phyloP scores from a whole-genome alignment of 2,797 vertebrate genomes.

The Cossypha caffra region DNA sequence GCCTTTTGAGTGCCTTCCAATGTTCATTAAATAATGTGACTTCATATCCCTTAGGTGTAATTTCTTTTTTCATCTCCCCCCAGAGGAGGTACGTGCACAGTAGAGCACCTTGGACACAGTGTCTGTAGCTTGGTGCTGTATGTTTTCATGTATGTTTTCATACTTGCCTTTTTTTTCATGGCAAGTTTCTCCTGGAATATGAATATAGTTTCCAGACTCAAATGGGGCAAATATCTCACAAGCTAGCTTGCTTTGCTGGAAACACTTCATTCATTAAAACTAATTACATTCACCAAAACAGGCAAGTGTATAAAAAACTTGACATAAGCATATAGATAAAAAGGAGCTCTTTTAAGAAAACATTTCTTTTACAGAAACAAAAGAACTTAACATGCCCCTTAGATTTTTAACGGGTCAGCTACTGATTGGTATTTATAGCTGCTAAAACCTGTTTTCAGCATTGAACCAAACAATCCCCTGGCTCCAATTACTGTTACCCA shows the following conservation, averaged over 20 bases:
- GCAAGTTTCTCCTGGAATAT: neutral
- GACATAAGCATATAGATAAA: neutral
- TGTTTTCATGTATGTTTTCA: neutral
- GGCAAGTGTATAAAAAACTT: neutral
- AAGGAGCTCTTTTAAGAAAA: conserved; percentile 15
- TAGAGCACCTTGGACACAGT: neutral
- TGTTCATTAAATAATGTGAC: neutral
- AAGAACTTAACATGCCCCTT: neutral
- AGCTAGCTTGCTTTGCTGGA: neutral
- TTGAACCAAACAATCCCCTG: conserved; percentile 42
- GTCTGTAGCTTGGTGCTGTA: neutral
- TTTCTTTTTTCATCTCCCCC: neutral
- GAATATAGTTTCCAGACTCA: neutral
- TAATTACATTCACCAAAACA: neutral
- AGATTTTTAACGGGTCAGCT: conserved; percentile 51
- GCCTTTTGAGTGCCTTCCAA: neutral
- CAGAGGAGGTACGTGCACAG: neutral
- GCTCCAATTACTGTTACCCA: conserved; percentile 44
- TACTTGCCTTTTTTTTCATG: neutral
- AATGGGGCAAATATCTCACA: neutral
- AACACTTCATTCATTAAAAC: neutral
- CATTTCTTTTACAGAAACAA: neutral
- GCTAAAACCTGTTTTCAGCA: conserved; percentile 47
- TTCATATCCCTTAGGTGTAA: neutral
- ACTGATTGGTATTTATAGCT: conserved; percentile 51